Evolutionary conservation across 2,113 vertebrate species (phyloP).

Genomic region (Melierax canorus): DNA sequence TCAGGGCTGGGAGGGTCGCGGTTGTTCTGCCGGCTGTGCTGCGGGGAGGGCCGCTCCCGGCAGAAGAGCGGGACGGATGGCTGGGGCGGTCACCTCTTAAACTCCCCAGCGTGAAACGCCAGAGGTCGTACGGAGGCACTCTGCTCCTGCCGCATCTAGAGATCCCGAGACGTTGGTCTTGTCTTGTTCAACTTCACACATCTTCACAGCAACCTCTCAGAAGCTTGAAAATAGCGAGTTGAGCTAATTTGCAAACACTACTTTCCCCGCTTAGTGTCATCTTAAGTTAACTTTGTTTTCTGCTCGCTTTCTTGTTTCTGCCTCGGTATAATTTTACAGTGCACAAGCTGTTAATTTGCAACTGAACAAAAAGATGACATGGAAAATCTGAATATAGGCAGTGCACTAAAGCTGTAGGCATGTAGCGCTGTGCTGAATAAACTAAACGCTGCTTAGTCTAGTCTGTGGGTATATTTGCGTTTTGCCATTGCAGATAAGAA

Average conservation of each 20-base stretch:
- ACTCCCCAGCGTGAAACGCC: rapidly evolving
- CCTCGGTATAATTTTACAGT: not conserved
- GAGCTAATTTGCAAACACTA: not conserved
- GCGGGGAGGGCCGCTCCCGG: not conserved
- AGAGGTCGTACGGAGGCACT: rapidly evolving
- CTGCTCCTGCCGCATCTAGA: not conserved
- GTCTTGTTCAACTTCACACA: rapidly evolving
- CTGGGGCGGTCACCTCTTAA: not conserved
- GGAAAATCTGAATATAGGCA: not conserved
- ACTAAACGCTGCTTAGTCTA: not conserved
- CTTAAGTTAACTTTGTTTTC: not conserved
- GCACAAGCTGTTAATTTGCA: not conserved
- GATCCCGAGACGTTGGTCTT: rapidly evolving
- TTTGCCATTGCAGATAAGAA: not conserved
- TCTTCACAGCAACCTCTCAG: not conserved
- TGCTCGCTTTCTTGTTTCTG: not conserved
- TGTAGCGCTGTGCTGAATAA: not conserved
- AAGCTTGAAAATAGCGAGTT: not conserved
- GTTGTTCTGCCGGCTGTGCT: not conserved
- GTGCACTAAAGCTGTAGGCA: not conserved
- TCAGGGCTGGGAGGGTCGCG: rapidly evolving
- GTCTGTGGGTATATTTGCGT: not conserved
- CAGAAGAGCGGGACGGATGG: not conserved
- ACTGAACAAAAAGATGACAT: not conserved
- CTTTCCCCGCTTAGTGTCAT: not conserved